Evolutionary conservation across 1,140 invertebrate species (phyloP).

Genomic region (Pristionchus pacificus): DNA sequence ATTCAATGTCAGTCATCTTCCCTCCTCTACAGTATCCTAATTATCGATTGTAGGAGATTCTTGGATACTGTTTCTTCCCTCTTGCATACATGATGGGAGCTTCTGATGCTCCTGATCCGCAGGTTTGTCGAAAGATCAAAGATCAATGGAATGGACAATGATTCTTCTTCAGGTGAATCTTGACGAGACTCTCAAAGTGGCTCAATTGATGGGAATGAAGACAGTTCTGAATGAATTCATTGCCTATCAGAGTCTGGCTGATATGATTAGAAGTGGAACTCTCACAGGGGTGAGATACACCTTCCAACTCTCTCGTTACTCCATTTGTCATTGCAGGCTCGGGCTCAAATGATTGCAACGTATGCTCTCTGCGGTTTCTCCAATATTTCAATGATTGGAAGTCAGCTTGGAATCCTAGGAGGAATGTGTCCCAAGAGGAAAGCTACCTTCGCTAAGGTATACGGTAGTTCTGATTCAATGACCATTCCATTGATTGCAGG

Average conservation of each 20-base stretch:
- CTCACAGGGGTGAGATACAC: constrained; percentile 6
- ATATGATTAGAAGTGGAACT: constrained; percentile 56
- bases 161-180: constrained; percentile 67
- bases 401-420: no score
- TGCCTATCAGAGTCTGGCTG: constrained; percentile 73
- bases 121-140: constrained; percentile 79
- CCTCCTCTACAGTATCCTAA: constrained; percentile 12
- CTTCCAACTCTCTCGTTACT: not conserved
- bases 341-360: not conserved
- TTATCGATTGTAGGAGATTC: constrained; percentile 41
- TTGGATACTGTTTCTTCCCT: constrained; percentile 80
- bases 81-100: constrained; percentile 77
- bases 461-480: not conserved
- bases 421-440: no score
- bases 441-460: not conserved
- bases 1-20: constrained; percentile 29
- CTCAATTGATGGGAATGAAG: constrained; percentile 77
- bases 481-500: not conserved
- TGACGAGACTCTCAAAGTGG: constrained; percentile 64
- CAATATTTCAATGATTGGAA: no score
- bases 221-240: constrained; percentile 86
- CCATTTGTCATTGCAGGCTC: not conserved
- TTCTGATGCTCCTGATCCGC: constrained; percentile 68
- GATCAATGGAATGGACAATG: constrained; percentile 82
- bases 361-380: no score